Evolutionary conservation across 1,140 invertebrate genomes (phyloP), one percentile per base, ranked within the genome.

Genomic region (Neodiprion virginianus): DNA sequence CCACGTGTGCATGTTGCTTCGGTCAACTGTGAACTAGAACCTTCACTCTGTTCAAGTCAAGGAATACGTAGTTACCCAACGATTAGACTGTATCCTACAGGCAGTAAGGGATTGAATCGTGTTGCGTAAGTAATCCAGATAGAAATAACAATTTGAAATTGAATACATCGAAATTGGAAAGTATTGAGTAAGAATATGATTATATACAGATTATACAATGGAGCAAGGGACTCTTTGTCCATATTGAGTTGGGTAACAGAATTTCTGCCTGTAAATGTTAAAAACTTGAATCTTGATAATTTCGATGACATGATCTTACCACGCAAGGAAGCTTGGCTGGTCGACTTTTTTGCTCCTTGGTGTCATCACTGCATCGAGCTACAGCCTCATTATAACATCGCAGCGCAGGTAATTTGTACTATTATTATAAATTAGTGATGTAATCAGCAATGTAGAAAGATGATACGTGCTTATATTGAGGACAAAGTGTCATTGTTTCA

Each of bases 271-370:
- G 89, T 88, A 21, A 86, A 82, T 74, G 86, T 91, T 9, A 76
- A 81, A 61, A 78, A 87, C 28, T 81, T 92, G 1, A 84, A 81
- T 76, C 80, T 80, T 66, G 76, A 78, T 1, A 80, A 79, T 9
- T 89, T 90, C 67, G 83, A 87, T 48, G 80, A 84, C 14, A 74
- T 87, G 17, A 85, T 92, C 21, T 76, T 91, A 28, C 80, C 81
- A 1, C 88, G 81, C 65, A 81, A 84, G 14, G 83, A 86, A 7
- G 71, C 91, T 79, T 94, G 93, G 92, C 76, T 95, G 12, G 86
- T 95, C 12, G 93, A 95, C 84, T 95, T 93, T 84, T 95, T 91
- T 85, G 93, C 93, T 7, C 93, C 94, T 0, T 95, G 94, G 93
- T 95, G 94, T 86, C 91, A 91, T 8, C 93, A 92, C 81, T 95